These are phyloP conservation scores for Cataglyphis hispanica DNA, from an alignment of 1,140 invertebrate genomes.

Conservation along the genomic window DNA sequence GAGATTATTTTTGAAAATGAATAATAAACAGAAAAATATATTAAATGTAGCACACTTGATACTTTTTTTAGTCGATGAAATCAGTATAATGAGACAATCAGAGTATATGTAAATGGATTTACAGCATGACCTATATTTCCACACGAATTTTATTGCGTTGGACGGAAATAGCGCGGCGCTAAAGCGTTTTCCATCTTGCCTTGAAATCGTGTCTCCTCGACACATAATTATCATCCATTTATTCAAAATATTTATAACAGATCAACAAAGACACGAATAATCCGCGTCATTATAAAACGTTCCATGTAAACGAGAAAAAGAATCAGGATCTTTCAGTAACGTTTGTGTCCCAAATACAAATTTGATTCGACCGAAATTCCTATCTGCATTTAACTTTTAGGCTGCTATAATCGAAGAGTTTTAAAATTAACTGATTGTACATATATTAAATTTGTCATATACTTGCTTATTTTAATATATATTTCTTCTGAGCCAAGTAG, in stretches of 20 bases:
- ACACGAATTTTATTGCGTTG: conserved; percentile 70
- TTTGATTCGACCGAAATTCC: background rate
- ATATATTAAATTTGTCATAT: background rate
- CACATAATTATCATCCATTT: conserved; percentile 48
- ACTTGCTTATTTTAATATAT: background rate
- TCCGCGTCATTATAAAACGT: background rate
- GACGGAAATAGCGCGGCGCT: conserved; percentile 74
- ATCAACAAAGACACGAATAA: background rate
- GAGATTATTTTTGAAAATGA: background rate
- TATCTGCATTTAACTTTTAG: background rate
- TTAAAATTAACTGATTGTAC: background rate
- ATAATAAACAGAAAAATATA: background rate
- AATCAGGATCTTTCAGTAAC: background rate
- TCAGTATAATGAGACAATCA: conserved; percentile 26
- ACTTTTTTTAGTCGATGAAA: background rate
- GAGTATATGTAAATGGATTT: conserved; percentile 13
- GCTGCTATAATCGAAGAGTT: background rate
- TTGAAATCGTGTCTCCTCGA: conserved; percentile 67
- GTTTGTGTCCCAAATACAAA: background rate
- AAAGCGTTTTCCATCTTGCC: conserved; percentile 70
- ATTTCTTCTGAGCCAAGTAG: conserved; percentile 28
- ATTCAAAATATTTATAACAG: conserved; percentile 1
- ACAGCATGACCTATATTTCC: conserved; percentile 73
- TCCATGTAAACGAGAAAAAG: background rate
- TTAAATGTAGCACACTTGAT: background rate